Base-by-base conservation (phyloP, 2,888 invertebrate species). In the Epistrophe eligans region DNA sequence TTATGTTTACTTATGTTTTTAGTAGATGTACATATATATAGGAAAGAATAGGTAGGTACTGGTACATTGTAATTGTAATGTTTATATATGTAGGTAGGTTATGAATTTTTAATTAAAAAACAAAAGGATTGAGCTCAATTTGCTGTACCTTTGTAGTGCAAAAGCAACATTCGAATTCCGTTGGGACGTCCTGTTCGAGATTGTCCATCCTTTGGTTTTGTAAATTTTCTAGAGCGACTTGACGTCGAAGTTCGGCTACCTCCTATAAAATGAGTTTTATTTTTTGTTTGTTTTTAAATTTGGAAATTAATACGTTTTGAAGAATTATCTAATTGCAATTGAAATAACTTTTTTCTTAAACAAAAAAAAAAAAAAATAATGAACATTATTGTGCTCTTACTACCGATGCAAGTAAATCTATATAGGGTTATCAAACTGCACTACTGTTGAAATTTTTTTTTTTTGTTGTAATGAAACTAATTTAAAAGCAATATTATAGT, bases 141-240 rank as follows among this genome's bases (percentile, higher is more conserved):
- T 62, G 45, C 72, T 76, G 89, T 92, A 97, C 97, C 97, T 97
- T 97, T 93, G 97, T 96, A 94, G 97, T 97, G 96, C 97, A 98
- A 96, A 97, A 98, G 96, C 97, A 98, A 96, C 98, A 98, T 95
- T 98, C 98, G 95, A 97, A 97, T 95, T 97, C 97, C 95, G 97
- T 97, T 94, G 97, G 97, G 94, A 97, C 95, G 95, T 97, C 97
- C 95, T 97, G 97, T 93, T 96, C 95, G 93, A 94, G 94, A 94
- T 95, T 95, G 92, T 95, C 95, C 91, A 92, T 92, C 89, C 92
- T 91, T 89, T 92, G 92, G 88, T 92, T 92, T 90, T 93, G 92
- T 88, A 93, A 91, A 90, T 93, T 92, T 90, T 93, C 93, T 88
- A 93, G 91, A 81, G 93, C 93, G 89, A 93, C 92, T 90, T 93